Evolutionary conservation across 2,797 vertebrate species (phyloP).

Genomic region (Notamacropus eugenii): DNA sequence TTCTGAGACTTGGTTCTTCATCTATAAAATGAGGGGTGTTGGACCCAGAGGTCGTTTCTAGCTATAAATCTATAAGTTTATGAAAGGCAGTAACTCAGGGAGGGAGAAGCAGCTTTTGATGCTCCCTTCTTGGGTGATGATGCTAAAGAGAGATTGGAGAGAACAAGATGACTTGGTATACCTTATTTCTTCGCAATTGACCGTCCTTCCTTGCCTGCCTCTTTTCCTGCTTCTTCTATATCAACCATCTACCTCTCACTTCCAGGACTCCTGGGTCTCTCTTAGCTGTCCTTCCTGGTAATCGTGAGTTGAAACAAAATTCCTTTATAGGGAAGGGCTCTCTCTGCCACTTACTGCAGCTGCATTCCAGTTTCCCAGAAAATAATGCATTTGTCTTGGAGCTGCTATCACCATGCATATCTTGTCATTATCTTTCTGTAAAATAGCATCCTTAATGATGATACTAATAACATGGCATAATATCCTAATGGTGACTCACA

Average conservation of each 20-base stretch:
- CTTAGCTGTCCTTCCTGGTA: neutral
- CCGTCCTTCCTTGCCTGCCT: neutral
- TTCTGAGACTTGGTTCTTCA: neutral
- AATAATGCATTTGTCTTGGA: neutral
- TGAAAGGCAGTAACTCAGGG: neutral
- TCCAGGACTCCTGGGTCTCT: neutral
- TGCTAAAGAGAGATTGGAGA: neutral
- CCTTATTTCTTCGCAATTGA: neutral
- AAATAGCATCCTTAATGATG: conserved; percentile 2
- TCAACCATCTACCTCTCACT: neutral
- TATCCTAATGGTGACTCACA: neutral
- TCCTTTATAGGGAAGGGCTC: neutral
- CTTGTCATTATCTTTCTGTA: neutral
- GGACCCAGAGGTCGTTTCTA: neutral
- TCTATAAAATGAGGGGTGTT: neutral
- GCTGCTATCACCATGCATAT: neutral
- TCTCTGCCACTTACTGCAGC: neutral
- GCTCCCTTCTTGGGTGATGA: neutral
- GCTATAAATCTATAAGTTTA: neutral
- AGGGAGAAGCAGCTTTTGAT: neutral
- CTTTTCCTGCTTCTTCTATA: neutral
- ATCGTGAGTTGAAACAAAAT: neutral
- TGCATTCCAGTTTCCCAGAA: neutral
- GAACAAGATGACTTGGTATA: neutral
- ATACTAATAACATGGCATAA: neutral